These are phyloP conservation scores for Micromussa lordhowensis DNA, from an alignment of 92 coral and sea anemone species.

Conservation along the genomic window DNA sequence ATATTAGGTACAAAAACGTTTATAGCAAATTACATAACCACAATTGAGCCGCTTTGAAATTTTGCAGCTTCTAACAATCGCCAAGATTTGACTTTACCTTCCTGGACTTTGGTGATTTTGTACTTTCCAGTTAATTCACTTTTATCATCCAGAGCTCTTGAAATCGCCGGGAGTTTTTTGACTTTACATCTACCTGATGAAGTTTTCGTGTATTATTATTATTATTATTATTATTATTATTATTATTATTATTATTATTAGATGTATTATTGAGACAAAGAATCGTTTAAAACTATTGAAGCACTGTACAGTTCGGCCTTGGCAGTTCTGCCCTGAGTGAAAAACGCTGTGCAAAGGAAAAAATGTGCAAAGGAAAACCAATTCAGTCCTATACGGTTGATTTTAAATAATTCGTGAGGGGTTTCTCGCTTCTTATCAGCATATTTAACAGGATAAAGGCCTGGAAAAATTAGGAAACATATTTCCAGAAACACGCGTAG, in stretches of 20 bases:
- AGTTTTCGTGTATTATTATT: too few relatives aligned
- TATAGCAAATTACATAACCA: not conserved
- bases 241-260: too few relatives aligned
- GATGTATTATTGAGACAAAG: too few relatives aligned
- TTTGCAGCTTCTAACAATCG: not conserved
- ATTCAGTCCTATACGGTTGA: not conserved
- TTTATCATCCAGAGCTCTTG: not conserved
- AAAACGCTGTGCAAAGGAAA: not conserved
- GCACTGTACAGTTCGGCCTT: not conserved
- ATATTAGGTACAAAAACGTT: not conserved
- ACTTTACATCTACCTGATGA: not conserved
- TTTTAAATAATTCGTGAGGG: not conserved
- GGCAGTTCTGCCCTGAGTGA: not conserved
- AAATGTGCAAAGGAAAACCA: not conserved
- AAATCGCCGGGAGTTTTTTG: slow-evolving; percentile 5
- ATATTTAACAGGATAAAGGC: too few relatives aligned
- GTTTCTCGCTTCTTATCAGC: not conserved
- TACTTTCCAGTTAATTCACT: not conserved
- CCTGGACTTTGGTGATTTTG: not conserved
- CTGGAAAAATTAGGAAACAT: too few relatives aligned
- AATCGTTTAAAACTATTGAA: too few relatives aligned
- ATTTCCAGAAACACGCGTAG: too few relatives aligned
- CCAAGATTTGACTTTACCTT: not conserved
- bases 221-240: too few relatives aligned
- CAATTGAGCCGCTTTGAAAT: not conserved